Conservation (phyloP, 1,140 invertebrate species). For the Micrasema longulum region DNA sequence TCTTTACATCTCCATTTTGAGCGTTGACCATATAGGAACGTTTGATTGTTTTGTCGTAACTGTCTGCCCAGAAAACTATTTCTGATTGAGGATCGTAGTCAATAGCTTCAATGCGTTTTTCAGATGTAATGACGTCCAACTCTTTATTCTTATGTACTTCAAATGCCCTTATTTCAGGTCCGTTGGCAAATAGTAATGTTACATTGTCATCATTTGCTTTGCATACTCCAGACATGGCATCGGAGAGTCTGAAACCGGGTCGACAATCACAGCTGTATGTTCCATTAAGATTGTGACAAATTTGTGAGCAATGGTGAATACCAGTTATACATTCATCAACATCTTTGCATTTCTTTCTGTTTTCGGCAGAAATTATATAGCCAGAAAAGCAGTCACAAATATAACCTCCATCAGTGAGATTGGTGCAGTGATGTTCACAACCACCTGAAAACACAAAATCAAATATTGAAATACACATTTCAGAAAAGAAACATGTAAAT, state of each 20-base stretch:
- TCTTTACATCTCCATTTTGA: conserved; percentile 79
- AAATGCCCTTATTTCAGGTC: conserved; percentile 86
- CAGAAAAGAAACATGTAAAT: no score
- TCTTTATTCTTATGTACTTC: conserved; percentile 76
- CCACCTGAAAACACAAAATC: conserved; percentile 73
- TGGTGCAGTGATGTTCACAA: conserved; percentile 92
- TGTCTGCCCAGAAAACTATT: conserved; percentile 94
- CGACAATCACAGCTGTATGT: conserved; percentile 90
- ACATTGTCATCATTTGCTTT: conserved; percentile 75
- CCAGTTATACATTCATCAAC: conserved; percentile 91
- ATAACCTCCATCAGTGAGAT: conserved; percentile 85
- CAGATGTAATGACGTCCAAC: conserved; percentile 81
- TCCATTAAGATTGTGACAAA: conserved; percentile 93
- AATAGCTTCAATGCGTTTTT: conserved; percentile 88
- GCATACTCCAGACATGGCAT: conserved; percentile 85
- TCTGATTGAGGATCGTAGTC: conserved; percentile 87
- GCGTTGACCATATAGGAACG: conserved; percentile 90
- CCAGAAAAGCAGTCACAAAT: conserved; percentile 90
- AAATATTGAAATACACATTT: no score
- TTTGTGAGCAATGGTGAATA: conserved; percentile 90
- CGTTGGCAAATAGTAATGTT: conserved; percentile 80
- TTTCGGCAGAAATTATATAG: conserved; percentile 81
- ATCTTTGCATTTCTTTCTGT: conserved; percentile 85
- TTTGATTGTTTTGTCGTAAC: conserved; percentile 89
- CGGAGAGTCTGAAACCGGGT: conserved; percentile 82